These are phyloP conservation scores for Bruchidius siliquastri DNA, from an alignment of 2,888 invertebrate genomes.

Conservation along the genomic window DNA sequence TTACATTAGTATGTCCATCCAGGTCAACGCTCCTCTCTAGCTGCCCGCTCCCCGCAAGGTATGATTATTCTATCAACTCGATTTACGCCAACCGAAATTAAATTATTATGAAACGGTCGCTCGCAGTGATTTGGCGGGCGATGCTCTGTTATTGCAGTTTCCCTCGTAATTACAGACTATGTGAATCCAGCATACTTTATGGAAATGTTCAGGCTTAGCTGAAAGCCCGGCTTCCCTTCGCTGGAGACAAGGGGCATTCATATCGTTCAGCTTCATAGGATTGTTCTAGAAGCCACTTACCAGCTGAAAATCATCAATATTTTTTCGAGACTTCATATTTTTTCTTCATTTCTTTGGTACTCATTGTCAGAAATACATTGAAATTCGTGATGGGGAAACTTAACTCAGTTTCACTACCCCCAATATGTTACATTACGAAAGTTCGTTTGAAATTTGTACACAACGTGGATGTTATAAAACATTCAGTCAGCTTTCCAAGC, in stretches of 20 bases:
- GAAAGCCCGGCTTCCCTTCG: background rate
- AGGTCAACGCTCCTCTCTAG: background rate
- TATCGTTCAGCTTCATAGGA: no score
- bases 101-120: background rate
- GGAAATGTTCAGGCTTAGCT: background rate
- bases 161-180: background rate
- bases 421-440: no score
- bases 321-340: no score
- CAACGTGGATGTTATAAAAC: no score
- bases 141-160: background rate
- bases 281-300: no score
- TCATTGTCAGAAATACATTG: no score
- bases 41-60: background rate
- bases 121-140: background rate
- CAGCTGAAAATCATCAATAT: no score
- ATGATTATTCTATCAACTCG: background rate
- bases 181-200: background rate
- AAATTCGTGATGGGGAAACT: no score
- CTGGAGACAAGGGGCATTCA: background rate
- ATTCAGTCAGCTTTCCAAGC: no score
- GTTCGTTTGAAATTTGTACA: no score
- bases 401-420: no score
- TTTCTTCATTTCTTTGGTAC: no score
- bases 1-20: background rate
- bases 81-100: background rate